Evolutionary conservation across 2,113 vertebrate species (phyloP).

Genomic region (Xerus inauris): DNA sequence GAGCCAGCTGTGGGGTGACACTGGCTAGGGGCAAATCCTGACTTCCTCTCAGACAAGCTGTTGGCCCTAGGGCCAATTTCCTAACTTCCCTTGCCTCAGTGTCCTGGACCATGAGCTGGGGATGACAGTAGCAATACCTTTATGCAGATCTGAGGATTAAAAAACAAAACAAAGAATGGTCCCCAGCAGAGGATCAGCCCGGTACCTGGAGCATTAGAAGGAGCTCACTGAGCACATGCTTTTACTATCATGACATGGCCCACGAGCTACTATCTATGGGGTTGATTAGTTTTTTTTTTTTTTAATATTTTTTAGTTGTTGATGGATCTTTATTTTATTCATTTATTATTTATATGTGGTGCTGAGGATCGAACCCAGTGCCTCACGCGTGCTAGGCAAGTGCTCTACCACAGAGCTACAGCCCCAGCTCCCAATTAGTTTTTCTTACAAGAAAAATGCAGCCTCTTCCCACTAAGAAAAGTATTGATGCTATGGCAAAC

Average conservation of each 20-base stretch:
- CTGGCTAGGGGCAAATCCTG: background rate
- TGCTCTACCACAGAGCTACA: no score
- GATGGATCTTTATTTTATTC: no score
- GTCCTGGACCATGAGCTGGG: background rate
- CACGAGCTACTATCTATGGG: background rate
- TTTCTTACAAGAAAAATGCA: constrained; percentile 44
- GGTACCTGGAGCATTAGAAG: background rate
- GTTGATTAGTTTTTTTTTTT: background rate
- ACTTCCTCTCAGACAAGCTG: background rate
- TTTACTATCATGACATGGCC: background rate
- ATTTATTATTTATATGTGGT: no score
- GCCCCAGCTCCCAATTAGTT: no score
- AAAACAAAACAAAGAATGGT: no score
- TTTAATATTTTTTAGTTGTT: no score
- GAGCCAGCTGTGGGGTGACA: background rate
- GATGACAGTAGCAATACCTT: no score
- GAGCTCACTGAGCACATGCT: background rate
- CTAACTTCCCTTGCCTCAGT: background rate
- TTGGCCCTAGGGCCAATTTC: background rate
- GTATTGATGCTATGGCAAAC: background rate
- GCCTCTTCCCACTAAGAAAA: background rate
- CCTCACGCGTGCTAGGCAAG: no score
- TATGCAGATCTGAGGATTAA: background rate
- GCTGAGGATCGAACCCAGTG: no score
- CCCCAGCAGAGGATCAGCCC: background rate